Conservation (phyloP, 2,113 vertebrate genomes). For the Barnardius zonarius region DNA sequence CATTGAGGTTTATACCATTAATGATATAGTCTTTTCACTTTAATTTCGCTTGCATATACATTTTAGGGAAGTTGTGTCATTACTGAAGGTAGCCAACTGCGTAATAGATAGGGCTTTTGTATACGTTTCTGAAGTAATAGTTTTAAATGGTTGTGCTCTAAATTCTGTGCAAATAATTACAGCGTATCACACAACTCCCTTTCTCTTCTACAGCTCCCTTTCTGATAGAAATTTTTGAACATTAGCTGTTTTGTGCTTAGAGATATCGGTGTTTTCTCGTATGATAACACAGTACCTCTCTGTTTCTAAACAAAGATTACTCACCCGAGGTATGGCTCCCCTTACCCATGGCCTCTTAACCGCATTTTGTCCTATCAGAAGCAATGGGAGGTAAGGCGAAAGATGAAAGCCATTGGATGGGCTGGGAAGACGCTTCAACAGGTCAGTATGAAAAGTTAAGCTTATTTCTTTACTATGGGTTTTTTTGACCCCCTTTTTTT, state of each 20-base stretch:
- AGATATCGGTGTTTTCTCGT: not conserved
- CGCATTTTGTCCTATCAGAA: slow-evolving; percentile 90
- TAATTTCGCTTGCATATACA: slow-evolving; percentile 76
- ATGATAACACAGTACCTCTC: not conserved
- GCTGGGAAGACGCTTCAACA: slow-evolving; percentile 88
- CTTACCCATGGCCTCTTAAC: slow-evolving; percentile 83
- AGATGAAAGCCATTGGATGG: slow-evolving; percentile 98
- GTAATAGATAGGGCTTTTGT: slow-evolving; percentile 36
- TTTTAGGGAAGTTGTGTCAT: slow-evolving; percentile 75
- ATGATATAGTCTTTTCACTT: slow-evolving; percentile 79
- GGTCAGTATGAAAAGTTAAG: slow-evolving; percentile 69
- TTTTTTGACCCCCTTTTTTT: not conserved
- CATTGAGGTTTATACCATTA: slow-evolving; percentile 84
- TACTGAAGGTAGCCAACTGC: slow-evolving; percentile 71
- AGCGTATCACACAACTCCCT: not conserved
- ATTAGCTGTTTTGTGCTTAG: not conserved
- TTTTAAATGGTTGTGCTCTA: slow-evolving; percentile 57
- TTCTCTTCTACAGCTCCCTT: not conserved
- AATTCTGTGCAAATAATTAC: not conserved
- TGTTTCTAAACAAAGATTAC: slow-evolving; percentile 74
- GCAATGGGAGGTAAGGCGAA: slow-evolving; percentile 92
- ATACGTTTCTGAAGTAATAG: slow-evolving; percentile 58
- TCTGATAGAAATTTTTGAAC: not conserved
- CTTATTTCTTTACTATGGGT: not conserved
- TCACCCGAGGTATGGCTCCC: slow-evolving; percentile 78